phyloP scores from a whole-genome alignment of 2,888 invertebrate species.

The Sesamia inferens region DNA sequence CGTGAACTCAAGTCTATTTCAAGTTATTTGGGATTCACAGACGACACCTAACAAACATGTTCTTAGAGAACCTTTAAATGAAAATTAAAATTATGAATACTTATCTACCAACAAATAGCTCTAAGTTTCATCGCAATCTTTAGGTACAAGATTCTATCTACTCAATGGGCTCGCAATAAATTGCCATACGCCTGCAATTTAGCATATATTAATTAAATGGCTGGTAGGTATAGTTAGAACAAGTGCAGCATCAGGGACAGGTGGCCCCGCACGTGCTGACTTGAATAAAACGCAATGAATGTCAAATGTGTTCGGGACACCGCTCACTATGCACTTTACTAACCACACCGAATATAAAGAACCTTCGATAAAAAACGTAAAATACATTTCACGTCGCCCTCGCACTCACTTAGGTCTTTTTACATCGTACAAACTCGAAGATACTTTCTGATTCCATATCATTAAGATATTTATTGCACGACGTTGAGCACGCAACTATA shows the following conservation, averaged over 20 bases:
- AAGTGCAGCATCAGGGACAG: conserved; percentile 87
- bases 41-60: conserved; percentile 18
- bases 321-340: conserved; percentile 60
- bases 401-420: conserved; percentile 73
- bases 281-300: conserved; percentile 89
- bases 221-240: conserved; percentile 64
- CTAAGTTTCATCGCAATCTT: conserved; percentile 8
- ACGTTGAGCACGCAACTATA: conserved; percentile 66
- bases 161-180: neutral
- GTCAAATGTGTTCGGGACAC: conserved; percentile 82
- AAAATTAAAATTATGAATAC: conserved; percentile 11
- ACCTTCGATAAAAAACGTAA: conserved; percentile 71
- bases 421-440: conserved; percentile 69
- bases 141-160: conserved; percentile 13
- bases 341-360: conserved; percentile 59
- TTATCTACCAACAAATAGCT: conserved; percentile 15
- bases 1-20: conserved; percentile 23
- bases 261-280: conserved; percentile 88
- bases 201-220: conserved; percentile 63
- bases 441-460: conserved; percentile 90
- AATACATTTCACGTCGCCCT: conserved; percentile 69
- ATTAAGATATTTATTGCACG: conserved; percentile 89
- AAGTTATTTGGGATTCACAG: conserved; percentile 35
- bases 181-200: conserved; percentile 55
- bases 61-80: conserved; percentile 8